Conservation (phyloP, 2,113 vertebrate genomes). For the Myrmecophaga tridactyla region DNA sequence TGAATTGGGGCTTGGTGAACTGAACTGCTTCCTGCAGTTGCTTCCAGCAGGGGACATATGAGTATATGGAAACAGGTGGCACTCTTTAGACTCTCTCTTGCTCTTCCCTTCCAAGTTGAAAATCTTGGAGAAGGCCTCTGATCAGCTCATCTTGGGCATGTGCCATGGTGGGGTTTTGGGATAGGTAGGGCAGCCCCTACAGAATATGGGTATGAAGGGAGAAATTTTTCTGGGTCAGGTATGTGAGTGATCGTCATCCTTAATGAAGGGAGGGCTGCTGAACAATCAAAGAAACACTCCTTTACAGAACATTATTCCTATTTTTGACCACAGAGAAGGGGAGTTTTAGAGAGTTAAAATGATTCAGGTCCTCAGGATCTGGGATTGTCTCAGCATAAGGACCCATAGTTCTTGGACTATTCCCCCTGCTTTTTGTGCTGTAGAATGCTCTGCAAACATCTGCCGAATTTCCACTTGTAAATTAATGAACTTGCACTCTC, state of each 20-base stretch:
- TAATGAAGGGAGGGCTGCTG: neutral
- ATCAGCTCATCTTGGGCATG: neutral
- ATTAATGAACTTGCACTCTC: neutral
- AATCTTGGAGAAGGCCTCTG: neutral
- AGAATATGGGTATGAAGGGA: fast-evolving
- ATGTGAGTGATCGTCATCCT: neutral
- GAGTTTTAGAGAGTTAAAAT: neutral
- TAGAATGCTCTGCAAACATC: constrained; percentile 38
- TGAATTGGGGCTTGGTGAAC: neutral
- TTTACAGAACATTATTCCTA: neutral
- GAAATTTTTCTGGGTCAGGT: neutral
- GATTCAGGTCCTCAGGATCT: neutral
- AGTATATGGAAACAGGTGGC: fast-evolving
- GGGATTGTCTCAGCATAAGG: neutral
- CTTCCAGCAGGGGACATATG: neutral
- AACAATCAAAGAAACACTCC: neutral
- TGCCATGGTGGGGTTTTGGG: neutral
- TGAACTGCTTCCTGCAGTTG: neutral
- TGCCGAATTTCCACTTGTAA: neutral
- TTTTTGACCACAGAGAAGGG: neutral
- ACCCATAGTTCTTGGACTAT: neutral
- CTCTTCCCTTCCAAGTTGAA: neutral
- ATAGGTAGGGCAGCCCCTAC: neutral
- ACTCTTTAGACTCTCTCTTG: fast-evolving
- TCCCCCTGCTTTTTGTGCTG: neutral